Evolutionary conservation across 2,797 vertebrate genomes (phyloP).

Genomic region (Crax fasciolata): DNA sequence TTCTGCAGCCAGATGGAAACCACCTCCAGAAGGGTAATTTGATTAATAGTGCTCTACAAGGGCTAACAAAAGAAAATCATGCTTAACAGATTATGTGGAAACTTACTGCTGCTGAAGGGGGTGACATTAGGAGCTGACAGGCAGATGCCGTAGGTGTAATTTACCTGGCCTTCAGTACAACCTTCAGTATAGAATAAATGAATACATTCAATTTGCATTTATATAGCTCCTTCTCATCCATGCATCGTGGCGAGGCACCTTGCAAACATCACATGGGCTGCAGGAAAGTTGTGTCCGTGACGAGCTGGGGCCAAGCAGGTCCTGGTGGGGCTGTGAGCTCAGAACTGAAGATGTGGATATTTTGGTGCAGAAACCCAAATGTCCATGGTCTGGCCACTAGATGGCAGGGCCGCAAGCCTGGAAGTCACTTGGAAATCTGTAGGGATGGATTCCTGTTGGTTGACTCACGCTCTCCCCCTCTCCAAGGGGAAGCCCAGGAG

Average conservation of each 20-base stretch:
- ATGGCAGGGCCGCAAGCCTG: background rate
- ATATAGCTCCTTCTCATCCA: conserved; percentile 45
- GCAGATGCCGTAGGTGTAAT: background rate
- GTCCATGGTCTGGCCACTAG: background rate
- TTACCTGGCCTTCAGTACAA: conserved; percentile 60
- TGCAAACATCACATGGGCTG: background rate
- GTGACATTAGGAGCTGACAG: conserved; percentile 11
- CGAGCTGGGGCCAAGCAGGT: background rate
- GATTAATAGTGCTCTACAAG: conserved; percentile 24
- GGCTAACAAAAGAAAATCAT: conserved; percentile 17
- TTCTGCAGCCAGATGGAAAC: background rate
- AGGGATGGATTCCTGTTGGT: background rate
- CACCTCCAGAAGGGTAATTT: conserved; percentile 9
- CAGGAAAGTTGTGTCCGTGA: background rate
- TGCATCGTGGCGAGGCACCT: background rate
- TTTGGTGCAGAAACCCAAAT: background rate
- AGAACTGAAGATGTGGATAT: background rate
- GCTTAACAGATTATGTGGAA: background rate
- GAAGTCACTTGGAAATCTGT: background rate
- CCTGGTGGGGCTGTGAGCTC: background rate
- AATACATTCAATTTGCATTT: conserved; percentile 68
- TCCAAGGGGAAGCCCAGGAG: background rate
- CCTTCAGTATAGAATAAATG: conserved; percentile 56
- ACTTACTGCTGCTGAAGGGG: conserved; percentile 30
- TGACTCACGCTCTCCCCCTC: background rate